phyloP scores from a whole-genome alignment of 2,113 vertebrate genomes.

The Chamaea fasciata region DNA sequence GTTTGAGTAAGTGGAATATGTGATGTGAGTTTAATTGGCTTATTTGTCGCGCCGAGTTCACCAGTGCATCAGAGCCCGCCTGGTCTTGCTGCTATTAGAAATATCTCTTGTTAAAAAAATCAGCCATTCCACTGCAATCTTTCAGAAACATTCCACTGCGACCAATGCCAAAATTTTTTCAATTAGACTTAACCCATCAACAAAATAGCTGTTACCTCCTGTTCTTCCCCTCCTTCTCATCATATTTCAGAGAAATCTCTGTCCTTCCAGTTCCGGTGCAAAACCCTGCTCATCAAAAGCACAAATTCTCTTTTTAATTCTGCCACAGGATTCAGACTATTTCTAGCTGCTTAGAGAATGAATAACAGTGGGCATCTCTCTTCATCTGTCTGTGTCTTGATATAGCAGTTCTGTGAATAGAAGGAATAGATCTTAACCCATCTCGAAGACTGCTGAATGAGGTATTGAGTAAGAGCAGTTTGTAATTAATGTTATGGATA shows the following conservation, averaged over 20 bases:
- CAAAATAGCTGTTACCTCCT: not conserved
- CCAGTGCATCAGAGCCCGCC: not conserved
- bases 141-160: not conserved
- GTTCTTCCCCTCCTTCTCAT: not conserved
- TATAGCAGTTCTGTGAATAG: not conserved
- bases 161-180: not conserved
- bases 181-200: not conserved
- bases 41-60: not conserved
- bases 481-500: not conserved
- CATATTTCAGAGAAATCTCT: not conserved
- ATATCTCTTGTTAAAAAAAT: not conserved
- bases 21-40: conserved; percentile 40
- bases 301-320: not conserved
- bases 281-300: not conserved
- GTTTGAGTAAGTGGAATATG: not conserved
- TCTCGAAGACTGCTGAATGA: not conserved
- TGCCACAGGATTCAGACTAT: conserved; percentile 18
- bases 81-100: not conserved
- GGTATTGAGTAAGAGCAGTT: not conserved
- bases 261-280: not conserved
- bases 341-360: not conserved
- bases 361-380: not conserved
- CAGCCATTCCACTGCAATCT: not conserved
- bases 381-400: conserved; percentile 15
- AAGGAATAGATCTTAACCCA: not conserved